Evolutionary conservation across 2,888 invertebrate species (phyloP), one percentile per base, ranked within the genome.

Genomic region (Torymus tubicola): DNA sequence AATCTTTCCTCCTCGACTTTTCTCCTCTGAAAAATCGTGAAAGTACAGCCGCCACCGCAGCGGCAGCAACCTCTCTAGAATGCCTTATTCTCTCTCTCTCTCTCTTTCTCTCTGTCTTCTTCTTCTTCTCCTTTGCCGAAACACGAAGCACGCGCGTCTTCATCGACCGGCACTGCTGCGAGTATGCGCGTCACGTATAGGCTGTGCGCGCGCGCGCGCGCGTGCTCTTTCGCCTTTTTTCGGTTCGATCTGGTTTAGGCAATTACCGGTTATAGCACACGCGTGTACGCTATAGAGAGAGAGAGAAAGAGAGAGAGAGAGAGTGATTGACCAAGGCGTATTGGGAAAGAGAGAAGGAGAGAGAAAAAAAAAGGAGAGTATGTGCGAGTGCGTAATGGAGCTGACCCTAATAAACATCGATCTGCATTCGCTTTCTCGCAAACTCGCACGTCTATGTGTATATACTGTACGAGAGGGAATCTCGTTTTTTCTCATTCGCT

Each of bases 361-460:
- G 31, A 53, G 53, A 72, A n/a, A 13, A 12, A 52, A 11, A 31
- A 61, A 14, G 11, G n/a, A 10, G 71, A 60, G 18, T 50, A 16
- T 50, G 11, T n/a, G 16, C n/a, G 18, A 57, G 24, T 24, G 61
- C 11, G 21, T 55, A 55, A 55, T 55, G 13, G 24, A 13, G 68
- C 14, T 71, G 60, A 71, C 60, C 21, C 61, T 52, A 52, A 61
- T 71, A 71, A 61, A 61, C 71, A 21, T 61, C 71, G 71, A 71
- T 61, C 68, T 68, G 14, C 21, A n/a, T 52, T 14, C 12, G n/a
- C 2, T 24, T 24, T 61, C 61, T 61, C n/a, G 42, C 42, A 1
- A 42, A 42, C 42, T 5, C 31, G 42, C 1, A 8, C 31, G 31
- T 31, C 0, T 5, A 3, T 21, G 21, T 21, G 2, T 21, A 21